Conservation (phyloP, 1,140 invertebrate species). For the Tetranychus urticae region DNA sequence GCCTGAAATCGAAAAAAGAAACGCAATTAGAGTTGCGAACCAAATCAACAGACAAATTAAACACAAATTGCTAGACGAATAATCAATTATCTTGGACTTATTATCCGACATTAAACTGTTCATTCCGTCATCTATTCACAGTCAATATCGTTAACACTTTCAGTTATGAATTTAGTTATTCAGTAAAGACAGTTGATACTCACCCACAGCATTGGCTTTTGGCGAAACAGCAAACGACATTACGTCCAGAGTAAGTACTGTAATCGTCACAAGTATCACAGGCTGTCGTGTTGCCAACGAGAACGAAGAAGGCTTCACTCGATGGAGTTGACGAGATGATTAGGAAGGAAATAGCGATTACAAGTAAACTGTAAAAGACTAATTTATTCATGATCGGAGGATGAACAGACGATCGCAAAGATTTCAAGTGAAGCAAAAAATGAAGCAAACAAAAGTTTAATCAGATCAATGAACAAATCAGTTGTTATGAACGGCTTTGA, state of each 20-base stretch:
- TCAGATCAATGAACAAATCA: too few species aligned
- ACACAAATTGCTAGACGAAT: neutral
- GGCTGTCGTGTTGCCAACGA: slow-evolving; percentile 1
- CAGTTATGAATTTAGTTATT: neutral
- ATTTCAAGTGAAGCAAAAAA: too few species aligned
- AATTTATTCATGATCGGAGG: too few species aligned
- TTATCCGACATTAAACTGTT: neutral
- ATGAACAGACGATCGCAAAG: too few species aligned
- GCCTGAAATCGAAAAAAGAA: neutral
- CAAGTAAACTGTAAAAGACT: neutral
- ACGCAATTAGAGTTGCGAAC: too few species aligned
- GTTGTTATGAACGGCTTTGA: too few species aligned
- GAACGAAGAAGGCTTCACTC: neutral
- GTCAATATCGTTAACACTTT: neutral
- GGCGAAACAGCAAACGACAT: slow-evolving; percentile 4
- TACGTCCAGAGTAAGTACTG: slow-evolving; percentile 1
- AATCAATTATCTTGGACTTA: neutral
- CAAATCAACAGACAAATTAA: too few species aligned
- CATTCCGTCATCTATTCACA: neutral
- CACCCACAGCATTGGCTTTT: slow-evolving; percentile 4
- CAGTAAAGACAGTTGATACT: neutral
- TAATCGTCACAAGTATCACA: slow-evolving; percentile 6
- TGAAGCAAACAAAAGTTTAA: too few species aligned
- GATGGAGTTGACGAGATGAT: neutral
- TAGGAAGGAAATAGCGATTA: neutral